A percentile compares a stretch with the other conserved stretches of the same genome.
These are phyloP conservation scores for Lampris megalopsis DNA, from an alignment of 2,113 vertebrate genomes.

Conservation along the genomic window DNA sequence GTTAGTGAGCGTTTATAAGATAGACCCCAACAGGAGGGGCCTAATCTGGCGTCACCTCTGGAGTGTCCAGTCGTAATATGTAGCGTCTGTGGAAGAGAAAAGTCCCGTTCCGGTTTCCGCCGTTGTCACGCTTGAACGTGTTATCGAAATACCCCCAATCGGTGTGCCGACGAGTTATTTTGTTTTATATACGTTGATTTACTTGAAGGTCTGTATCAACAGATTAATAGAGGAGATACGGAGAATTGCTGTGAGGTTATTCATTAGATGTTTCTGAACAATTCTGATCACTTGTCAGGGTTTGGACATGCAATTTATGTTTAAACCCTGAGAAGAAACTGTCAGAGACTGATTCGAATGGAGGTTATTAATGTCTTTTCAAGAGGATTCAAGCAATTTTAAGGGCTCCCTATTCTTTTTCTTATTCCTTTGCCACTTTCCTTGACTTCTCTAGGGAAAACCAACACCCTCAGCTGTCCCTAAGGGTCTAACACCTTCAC, in stretches of 20 bases:
- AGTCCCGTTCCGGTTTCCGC: too few relatives aligned
- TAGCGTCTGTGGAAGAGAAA: neutral
- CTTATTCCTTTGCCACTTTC: neutral
- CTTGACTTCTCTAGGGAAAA: conserved; percentile 64
- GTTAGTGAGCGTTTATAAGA: conserved; percentile 42
- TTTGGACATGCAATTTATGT: too few relatives aligned
- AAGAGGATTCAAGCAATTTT: neutral
- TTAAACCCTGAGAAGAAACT: neutral
- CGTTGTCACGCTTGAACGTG: neutral
- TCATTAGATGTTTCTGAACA: too few relatives aligned
- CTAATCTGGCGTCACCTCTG: conserved; percentile 9
- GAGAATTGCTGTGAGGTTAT: too few relatives aligned
- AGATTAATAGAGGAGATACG: neutral
- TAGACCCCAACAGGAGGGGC: neutral
- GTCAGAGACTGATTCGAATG: too few relatives aligned
- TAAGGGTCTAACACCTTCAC: conserved; percentile 74
- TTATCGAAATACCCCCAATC: neutral
- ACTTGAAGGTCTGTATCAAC: neutral
- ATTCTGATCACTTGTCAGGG: too few relatives aligned
- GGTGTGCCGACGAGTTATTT: neutral
- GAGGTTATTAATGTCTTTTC: neutral
- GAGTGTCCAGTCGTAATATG: neutral
- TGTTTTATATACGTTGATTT: neutral
- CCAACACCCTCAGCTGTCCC: conserved; percentile 66
- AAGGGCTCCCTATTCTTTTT: neutral